Evolutionary conservation across 2,113 vertebrate species (phyloP), one percentile per base, ranked within the genome.

Genomic region (Lepus americanus): DNA sequence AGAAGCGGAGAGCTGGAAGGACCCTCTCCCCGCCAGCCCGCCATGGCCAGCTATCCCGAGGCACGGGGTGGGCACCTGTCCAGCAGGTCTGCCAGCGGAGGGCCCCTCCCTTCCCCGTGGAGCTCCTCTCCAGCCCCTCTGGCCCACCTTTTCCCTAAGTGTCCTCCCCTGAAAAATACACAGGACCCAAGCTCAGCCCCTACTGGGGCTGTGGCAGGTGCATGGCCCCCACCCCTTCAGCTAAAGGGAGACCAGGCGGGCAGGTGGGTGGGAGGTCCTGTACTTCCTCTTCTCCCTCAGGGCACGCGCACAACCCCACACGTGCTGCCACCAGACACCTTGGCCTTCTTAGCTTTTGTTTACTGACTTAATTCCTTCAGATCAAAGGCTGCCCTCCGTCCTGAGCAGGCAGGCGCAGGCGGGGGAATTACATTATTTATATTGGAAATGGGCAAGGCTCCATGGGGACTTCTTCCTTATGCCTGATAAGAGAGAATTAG

Each of bases 351-450:
- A 13, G 33, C 92, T 96, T 95, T 92, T 94, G 96, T 96, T 97
- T 96, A 95, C 92, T 77, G 92, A 96, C 92, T 97, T 95, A 94
- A 96, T 97, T 96, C 96, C 94, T 95, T 85, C 79, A 72, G 94
- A 96, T 96, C 94, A 90, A 90, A 96, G 94, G 95, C 87, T 94
- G 73, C 95, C 92, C 96, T 93, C 95, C 66, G 78, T 96, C 95
- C 89, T 78, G 11, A 16, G 66, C 17, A 19, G 64, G 53, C 88
- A 67, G 77, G 80, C 44, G 44, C 89, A 6, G 95, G 90, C 1
- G 1, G 86, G 82, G 87, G 92, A 81, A 89, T 92, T 95, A 85
- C 90, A 96, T 96, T 96, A 95, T 96, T 97, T 97, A 95, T 97
- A 86, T 82, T 82, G 72, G 78, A 97, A 97, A 96, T 94, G 95